Evolutionary conservation across 1,140 invertebrate species (phyloP), one percentile per base, ranked within the genome.

Genomic region (Drosophila setifemur): DNA sequence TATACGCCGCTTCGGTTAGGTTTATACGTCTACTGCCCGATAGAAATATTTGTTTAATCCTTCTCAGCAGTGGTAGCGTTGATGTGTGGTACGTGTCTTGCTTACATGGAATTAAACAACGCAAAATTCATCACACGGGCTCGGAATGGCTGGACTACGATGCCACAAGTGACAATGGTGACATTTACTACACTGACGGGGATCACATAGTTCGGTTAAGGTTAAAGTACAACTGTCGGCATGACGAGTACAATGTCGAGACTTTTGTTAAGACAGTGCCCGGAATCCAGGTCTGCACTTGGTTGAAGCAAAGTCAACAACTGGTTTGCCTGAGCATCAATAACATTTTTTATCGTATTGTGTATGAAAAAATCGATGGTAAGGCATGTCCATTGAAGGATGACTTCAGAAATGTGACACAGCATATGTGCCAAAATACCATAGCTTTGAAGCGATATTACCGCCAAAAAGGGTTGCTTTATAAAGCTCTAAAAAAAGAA

Each of bases 51-150:
- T 75, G 82, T 3, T 37, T 89, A 12, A 43, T 90, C 1, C 75
- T 76, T 9, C 61, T 90, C 0, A 61, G 45, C 42, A 85, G 60
- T 23, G 88, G 88, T n/a, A 83, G 53, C 21, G 55, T 90, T 14
- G 88, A 89, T 26, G 75, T 90, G 11, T 89, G 83, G 88, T 89
- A 83, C 52, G 25, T 79, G n/a, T 90, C 85, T 6, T 42, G 45
- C 3, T 11, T 74, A 0, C 35, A 60, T 8, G 50, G 50, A 8
- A 58, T 73, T 4, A 79, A 83, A 25, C 57, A 83, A 3, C 60
- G 70, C 1, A 57, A 73, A 9, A 63, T 73, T 39, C 54, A 88
- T 31, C 50, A 73, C 19, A 71, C 72, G 0, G 82, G 85, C 2
- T 35, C 61, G 2, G 55, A 87, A 21, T 88, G 81, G 71, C 43